phyloP scores from a whole-genome alignment of 1,140 invertebrate genomes.

The Trichoplusia ni region DNA sequence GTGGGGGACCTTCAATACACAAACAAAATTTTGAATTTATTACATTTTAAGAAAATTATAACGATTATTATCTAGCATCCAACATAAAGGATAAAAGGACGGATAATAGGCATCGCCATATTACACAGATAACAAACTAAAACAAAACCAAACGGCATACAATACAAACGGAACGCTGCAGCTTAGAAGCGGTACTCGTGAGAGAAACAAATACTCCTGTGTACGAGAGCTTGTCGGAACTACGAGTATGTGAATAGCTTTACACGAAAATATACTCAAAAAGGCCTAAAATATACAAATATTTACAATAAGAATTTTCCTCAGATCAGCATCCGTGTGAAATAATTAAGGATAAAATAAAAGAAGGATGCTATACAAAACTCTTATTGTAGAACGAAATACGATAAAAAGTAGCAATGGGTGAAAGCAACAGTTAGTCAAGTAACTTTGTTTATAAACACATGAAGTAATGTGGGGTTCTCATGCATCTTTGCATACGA shows the following conservation, averaged over 20 bases:
- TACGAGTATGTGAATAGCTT: conserved; percentile 25
- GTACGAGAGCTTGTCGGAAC: conserved; percentile 1
- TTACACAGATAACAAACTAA: conserved; percentile 36
- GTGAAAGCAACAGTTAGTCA: conserved; percentile 73
- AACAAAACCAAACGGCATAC: conserved; percentile 37
- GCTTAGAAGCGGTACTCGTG: conserved; percentile 24
- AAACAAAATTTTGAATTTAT: conserved; percentile 76
- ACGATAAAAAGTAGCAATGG: conserved; percentile 57
- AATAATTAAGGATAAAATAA: conserved; percentile 12
- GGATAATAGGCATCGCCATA: conserved; percentile 37
- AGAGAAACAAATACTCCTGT: conserved; percentile 27
- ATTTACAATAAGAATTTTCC: conserved; percentile 39
- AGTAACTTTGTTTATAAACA: conserved; percentile 81
- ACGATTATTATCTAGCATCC: conserved; percentile 58
- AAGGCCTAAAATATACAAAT: conserved; percentile 19
- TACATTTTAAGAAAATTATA: conserved; percentile 51
- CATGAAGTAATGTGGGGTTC: conserved; percentile 77
- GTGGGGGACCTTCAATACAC: conserved; percentile 82
- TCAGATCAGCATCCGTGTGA: conserved; percentile 11
- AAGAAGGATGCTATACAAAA: conserved; percentile 43
- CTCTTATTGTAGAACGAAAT: conserved; percentile 62
- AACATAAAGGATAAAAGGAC: conserved; percentile 59
- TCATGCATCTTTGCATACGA: conserved; percentile 73
- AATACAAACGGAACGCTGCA: conserved; percentile 38
- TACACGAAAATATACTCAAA: background rate